phyloP scores from a whole-genome alignment of 2,797 vertebrate species.

The Platalea minor region DNA sequence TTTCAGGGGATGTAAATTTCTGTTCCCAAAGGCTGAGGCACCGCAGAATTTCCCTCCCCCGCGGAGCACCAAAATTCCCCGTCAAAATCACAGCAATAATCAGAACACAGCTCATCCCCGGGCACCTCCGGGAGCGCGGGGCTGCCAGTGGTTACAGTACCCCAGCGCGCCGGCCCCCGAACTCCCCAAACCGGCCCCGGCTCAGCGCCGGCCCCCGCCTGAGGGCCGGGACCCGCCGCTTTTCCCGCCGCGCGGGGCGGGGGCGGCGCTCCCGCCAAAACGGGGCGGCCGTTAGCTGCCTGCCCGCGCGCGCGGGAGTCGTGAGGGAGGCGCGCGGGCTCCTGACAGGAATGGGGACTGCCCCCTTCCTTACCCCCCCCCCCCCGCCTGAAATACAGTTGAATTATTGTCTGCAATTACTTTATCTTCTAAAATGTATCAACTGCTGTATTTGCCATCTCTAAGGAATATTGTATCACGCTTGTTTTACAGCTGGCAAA shows the following conservation, averaged over 20 bases:
- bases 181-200: too few species aligned
- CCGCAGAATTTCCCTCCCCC: background rate
- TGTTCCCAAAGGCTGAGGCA: background rate
- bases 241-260: background rate
- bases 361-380: rapidly evolving
- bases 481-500: background rate
- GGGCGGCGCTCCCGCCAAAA: background rate
- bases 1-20: background rate
- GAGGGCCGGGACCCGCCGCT: background rate
- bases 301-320: background rate
- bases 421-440: background rate
- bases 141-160: rapidly evolving
- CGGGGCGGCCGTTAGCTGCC: background rate
- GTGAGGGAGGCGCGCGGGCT: background rate
- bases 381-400: rapidly evolving
- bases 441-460: rapidly evolving
- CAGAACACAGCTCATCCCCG: background rate
- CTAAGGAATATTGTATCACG: background rate
- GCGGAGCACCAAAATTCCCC: background rate
- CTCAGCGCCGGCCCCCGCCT: background rate
- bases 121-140: background rate
- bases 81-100: background rate
- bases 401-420: rapidly evolving
- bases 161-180: too few species aligned
- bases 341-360: rapidly evolving